Conservation (phyloP, 2,113 vertebrate species). For the Planiliza haematocheilus region DNA sequence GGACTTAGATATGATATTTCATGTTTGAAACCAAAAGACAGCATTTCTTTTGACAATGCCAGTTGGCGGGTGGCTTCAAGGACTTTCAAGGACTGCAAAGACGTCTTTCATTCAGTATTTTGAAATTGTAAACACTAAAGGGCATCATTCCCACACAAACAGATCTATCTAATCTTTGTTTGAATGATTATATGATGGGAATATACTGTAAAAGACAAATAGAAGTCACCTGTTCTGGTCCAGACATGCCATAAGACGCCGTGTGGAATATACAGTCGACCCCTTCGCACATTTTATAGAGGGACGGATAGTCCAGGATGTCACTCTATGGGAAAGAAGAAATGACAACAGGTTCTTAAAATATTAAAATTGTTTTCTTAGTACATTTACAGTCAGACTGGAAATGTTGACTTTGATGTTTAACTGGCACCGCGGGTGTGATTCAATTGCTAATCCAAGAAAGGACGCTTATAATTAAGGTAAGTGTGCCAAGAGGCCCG, state of each 20-base stretch:
- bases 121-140: too few relatives aligned
- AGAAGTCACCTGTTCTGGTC: slow-evolving; percentile 89
- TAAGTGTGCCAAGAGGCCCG: slow-evolving; percentile 44
- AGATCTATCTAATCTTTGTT: too few relatives aligned
- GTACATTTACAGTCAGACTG: not conserved
- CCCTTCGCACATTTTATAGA: slow-evolving; percentile 87
- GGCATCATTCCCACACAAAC: too few relatives aligned
- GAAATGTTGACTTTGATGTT: too few relatives aligned
- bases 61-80: too few relatives aligned
- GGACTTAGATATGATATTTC: too few relatives aligned
- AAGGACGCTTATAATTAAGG: slow-evolving; percentile 63
- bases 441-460: slow-evolving; percentile 8
- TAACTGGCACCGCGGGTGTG: not conserved
- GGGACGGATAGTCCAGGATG: slow-evolving; percentile 87
- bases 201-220: too few relatives aligned
- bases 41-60: too few relatives aligned
- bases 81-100: too few relatives aligned
- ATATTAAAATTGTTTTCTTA: not conserved
- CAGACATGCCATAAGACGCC: slow-evolving; percentile 93
- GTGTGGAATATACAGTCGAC: slow-evolving; percentile 93
- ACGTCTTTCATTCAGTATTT: too few relatives aligned
- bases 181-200: too few relatives aligned
- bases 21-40: too few relatives aligned
- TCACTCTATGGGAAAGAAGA: slow-evolving; percentile 84
- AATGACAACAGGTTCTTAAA: not conserved